Evolutionary conservation across 64 coral and sea anemone genomes (phyloP).

Genomic region (Montipora capricornis): DNA sequence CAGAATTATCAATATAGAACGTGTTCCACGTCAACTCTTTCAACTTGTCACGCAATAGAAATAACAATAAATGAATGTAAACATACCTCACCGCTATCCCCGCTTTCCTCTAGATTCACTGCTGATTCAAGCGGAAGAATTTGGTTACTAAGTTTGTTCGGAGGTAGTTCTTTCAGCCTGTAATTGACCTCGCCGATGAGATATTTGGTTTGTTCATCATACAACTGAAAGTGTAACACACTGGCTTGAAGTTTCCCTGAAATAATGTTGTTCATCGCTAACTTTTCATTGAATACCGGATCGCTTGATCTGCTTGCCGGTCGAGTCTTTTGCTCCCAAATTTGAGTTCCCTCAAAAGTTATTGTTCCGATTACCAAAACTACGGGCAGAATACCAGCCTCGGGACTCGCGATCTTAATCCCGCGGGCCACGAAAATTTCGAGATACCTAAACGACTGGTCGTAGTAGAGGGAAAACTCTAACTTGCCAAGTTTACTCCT

Average conservation of each 20-base stretch:
- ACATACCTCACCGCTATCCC: neutral
- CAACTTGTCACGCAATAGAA: constrained; percentile 27
- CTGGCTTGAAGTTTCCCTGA: constrained; percentile 5
- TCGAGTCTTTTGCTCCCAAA: constrained; percentile 64
- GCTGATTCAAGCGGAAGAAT: neutral
- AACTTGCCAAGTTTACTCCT: constrained; percentile 39
- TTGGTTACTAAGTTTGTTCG: constrained; percentile 27
- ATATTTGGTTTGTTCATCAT: neutral
- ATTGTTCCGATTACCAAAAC: constrained; percentile 9
- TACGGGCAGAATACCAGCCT: neutral
- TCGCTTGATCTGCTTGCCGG: neutral
- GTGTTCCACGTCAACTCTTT: neutral
- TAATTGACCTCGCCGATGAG: constrained; percentile 26
- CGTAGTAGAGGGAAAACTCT: constrained; percentile 64
- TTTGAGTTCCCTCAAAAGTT: neutral
- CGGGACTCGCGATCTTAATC: constrained; percentile 32
- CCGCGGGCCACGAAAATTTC: constrained; percentile 42
- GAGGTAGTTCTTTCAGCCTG: constrained; percentile 1
- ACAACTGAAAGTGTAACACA: constrained; percentile 33
- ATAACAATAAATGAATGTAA: neutral
- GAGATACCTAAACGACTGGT: constrained; percentile 32
- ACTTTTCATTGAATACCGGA: constrained; percentile 59
- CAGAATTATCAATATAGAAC: too few relatives aligned
- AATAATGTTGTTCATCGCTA: constrained; percentile 14
- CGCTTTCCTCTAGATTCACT: constrained; percentile 3